Conservation (phyloP, 1,140 invertebrate genomes). For the Agraylea sexmaculata region DNA sequence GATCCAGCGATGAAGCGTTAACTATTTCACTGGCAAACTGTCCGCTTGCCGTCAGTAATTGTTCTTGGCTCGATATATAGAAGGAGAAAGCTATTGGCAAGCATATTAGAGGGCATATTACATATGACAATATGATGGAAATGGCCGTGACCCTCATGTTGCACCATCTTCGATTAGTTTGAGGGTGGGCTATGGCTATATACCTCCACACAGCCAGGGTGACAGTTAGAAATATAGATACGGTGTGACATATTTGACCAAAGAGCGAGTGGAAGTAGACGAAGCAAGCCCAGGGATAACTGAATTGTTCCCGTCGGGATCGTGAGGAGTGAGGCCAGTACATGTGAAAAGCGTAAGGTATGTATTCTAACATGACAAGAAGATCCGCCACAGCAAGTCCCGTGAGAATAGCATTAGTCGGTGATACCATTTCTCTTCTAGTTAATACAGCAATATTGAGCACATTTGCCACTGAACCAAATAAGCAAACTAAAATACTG, state of each 20-base stretch:
- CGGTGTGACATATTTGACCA: conserved; percentile 76
- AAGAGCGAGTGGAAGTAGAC: conserved; percentile 77
- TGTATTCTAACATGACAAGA: conserved; percentile 86
- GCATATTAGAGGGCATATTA: conserved; percentile 73
- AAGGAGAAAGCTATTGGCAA: conserved; percentile 71
- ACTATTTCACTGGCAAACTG: conserved; percentile 13
- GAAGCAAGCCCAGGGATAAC: conserved; percentile 70
- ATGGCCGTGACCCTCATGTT: conserved; percentile 55
- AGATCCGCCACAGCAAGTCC: conserved; percentile 86
- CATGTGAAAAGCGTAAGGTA: conserved; percentile 76
- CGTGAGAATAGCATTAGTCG: conserved; percentile 75
- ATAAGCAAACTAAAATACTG: conserved; percentile 62
- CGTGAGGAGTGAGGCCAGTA: conserved; percentile 51
- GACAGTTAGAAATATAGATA: conserved; percentile 86
- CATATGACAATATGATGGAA: conserved; percentile 67
- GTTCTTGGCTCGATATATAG: conserved; percentile 37
- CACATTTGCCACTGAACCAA: conserved; percentile 84
- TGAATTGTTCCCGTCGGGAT: conserved; percentile 45
- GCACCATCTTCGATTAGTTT: conserved; percentile 66
- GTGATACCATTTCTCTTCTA: conserved; percentile 72
- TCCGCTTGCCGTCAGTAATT: conserved; percentile 36
- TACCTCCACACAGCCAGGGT: conserved; percentile 88
- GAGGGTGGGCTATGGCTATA: conserved; percentile 73
- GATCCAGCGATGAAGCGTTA: conserved; percentile 18
- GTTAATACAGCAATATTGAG: conserved; percentile 93